These are phyloP conservation scores for Drosophila tani DNA, from an alignment of 1,140 invertebrate species.

Conservation along the genomic window DNA sequence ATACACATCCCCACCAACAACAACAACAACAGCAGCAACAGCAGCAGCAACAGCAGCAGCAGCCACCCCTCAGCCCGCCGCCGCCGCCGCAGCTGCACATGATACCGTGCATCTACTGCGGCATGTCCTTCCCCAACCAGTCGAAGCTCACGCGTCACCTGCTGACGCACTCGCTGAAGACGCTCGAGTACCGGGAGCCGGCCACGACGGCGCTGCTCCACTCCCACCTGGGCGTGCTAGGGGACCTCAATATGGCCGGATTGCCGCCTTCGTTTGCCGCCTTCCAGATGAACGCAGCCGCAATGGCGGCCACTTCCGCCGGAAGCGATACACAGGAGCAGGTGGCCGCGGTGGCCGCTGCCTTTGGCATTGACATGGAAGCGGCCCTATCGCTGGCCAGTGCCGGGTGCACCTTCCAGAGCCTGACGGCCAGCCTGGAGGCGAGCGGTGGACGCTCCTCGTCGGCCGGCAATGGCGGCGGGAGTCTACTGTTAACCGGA, in stretches of 20 bases:
- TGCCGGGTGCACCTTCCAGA: conserved; percentile 74
- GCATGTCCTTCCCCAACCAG: conserved; percentile 93
- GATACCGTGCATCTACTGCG: conserved; percentile 94
- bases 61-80: conserved; percentile 44
- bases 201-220: conserved; percentile 85
- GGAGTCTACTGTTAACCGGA: conserved; percentile 13
- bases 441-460: conserved; percentile 32
- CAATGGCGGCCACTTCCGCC: conserved; percentile 78
- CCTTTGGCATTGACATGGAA: conserved; percentile 78
- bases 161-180: conserved; percentile 93
- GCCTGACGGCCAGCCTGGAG: conserved; percentile 59
- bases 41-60: conserved; percentile 48
- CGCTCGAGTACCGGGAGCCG: conserved; percentile 92
- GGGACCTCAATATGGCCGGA: conserved; percentile 85
- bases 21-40: conserved; percentile 45
- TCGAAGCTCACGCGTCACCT: conserved; percentile 95
- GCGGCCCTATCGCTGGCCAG: conserved; percentile 84
- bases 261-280: conserved; percentile 77
- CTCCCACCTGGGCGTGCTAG: conserved; percentile 60
- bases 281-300: conserved; percentile 85
- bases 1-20: conserved; percentile 31
- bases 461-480: conserved; percentile 34
- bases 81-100: conserved; percentile 84
- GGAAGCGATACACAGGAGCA: conserved; percentile 86
- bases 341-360: conserved; percentile 76